phyloP scores from a whole-genome alignment of 2,797 vertebrate species.

The Leptoclinus maculatus region DNA sequence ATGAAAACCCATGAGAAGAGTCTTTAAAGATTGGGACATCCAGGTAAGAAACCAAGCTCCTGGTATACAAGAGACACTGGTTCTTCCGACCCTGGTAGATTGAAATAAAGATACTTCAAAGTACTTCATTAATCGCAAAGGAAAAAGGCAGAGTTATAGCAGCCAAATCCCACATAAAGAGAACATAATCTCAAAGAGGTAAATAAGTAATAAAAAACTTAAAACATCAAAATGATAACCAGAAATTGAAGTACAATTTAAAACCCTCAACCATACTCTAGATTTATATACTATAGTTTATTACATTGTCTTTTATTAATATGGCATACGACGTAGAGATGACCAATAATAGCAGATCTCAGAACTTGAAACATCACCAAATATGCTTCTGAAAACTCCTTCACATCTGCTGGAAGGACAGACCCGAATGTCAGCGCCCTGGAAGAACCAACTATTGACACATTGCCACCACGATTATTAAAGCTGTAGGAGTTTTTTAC shows the following conservation, averaged over 20 bases:
- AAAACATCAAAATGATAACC: not conserved
- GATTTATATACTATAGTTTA: not conserved
- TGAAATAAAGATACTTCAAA: slow-evolving; percentile 1
- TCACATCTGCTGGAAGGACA: too few relatives aligned
- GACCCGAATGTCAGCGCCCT: not conserved
- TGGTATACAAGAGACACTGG: not conserved
- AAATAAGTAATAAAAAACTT: not conserved
- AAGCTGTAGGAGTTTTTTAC: not conserved
- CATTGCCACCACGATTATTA: not conserved
- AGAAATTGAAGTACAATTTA: not conserved
- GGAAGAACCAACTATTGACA: slow-evolving; percentile 3
- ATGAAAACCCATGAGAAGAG: not conserved
- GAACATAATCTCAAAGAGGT: not conserved
- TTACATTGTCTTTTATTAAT: too few relatives aligned
- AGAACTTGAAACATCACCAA: not conserved
- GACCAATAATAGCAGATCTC: not conserved
- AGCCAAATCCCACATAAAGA: not conserved
- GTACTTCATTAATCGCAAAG: not conserved
- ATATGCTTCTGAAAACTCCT: not conserved
- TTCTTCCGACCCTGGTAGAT: not conserved
- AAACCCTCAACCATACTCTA: not conserved
- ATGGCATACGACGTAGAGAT: not conserved
- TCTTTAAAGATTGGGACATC: not conserved
- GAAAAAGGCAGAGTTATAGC: not conserved
- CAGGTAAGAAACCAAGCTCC: not conserved